These are phyloP conservation scores for Zootoca vivipara DNA, from an alignment of 2,113 vertebrate species.

Conservation along the genomic window DNA sequence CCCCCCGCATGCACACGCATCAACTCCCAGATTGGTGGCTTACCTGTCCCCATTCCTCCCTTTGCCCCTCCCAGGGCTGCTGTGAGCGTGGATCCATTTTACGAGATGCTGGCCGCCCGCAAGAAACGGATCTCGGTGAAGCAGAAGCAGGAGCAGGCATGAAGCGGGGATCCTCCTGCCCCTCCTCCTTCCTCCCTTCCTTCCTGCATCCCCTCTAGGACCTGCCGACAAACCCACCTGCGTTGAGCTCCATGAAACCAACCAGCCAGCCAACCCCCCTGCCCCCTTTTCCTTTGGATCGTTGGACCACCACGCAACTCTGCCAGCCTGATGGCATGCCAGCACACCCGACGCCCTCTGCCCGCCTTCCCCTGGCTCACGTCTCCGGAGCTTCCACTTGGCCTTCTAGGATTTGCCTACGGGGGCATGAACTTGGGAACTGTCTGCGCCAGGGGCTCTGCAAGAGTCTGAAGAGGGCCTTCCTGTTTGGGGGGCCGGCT, in stretches of 20 bases:
- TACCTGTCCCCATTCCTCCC: background rate
- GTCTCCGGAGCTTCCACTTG: background rate
- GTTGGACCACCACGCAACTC: background rate
- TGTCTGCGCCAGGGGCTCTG: background rate
- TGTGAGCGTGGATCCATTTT: constrained; percentile 93
- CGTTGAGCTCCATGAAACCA: constrained; percentile 20
- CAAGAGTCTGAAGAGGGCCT: background rate
- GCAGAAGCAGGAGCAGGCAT: constrained; percentile 88
- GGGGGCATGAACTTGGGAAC: background rate
- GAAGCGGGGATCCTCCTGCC: constrained; percentile 34
- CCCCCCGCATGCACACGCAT: background rate
- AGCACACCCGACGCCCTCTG: background rate
- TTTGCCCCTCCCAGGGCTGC: constrained; percentile 77
- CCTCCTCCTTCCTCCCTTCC: background rate
- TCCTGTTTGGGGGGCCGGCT: background rate
- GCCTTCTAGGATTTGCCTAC: background rate
- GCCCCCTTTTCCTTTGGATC: background rate
- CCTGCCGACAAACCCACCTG: constrained; percentile 32
- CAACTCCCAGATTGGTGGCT: background rate
- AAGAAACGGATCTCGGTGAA: constrained; percentile 95
- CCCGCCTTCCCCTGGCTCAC: too few species aligned
- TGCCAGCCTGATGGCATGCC: background rate
- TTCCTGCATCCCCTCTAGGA: constrained; percentile 49
- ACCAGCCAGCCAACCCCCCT: background rate
- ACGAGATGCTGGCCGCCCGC: constrained; percentile 93